These are phyloP conservation scores for Vanacampus margaritifer DNA, from an alignment of 2,113 vertebrate genomes.

Conservation along the genomic window DNA sequence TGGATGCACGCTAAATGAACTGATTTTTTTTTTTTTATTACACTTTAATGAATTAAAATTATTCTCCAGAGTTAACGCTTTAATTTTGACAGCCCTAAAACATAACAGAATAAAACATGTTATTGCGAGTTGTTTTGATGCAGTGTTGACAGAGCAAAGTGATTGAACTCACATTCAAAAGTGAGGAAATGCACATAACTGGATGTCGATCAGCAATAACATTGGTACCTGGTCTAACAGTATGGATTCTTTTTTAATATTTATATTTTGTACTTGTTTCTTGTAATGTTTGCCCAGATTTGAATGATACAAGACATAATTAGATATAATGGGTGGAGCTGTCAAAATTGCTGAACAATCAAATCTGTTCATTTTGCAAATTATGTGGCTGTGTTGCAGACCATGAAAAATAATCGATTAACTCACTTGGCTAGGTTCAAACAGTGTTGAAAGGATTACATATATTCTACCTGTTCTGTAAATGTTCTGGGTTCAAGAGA, in stretches of 20 bases:
- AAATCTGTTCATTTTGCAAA: neutral
- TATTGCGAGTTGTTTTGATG: neutral
- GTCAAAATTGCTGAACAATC: neutral
- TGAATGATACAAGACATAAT: neutral
- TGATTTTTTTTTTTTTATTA: too few species aligned
- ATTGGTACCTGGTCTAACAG: neutral
- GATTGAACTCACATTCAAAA: neutral
- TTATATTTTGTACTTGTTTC: neutral
- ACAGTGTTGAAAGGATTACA: conserved; percentile 3
- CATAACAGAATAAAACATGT: too few species aligned
- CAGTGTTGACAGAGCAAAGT: neutral
- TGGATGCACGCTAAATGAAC: too few species aligned
- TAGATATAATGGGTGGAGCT: neutral
- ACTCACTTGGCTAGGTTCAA: conserved; percentile 4
- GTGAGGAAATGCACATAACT: neutral
- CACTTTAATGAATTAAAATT: too few species aligned
- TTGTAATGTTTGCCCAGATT: neutral
- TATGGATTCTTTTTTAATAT: neutral
- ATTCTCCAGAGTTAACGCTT: too few species aligned
- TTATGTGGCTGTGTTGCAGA: conserved; percentile 1
- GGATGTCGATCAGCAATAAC: neutral
- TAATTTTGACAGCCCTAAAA: too few species aligned
- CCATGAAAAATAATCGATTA: conserved; percentile 4
- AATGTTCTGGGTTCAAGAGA: neutral
- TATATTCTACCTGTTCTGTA: neutral